Conservation (phyloP, 1,140 invertebrate genomes). For the Dreissena rostriformis region DNA sequence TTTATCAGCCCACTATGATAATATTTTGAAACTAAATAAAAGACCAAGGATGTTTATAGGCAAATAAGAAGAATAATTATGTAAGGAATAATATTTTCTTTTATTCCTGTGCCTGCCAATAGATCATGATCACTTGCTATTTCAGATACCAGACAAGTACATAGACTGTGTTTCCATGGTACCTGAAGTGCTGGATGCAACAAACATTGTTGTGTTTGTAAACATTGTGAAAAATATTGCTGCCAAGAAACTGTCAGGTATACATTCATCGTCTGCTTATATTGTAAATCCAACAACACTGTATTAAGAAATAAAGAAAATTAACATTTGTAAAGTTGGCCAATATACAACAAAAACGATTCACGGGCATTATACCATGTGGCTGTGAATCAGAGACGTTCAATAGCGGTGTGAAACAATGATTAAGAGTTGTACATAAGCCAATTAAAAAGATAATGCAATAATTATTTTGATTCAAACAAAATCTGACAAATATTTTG, state of each 20-base stretch:
- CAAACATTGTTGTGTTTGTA: conserved; percentile 73
- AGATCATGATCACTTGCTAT: not conserved
- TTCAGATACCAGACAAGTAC: conserved; percentile 76
- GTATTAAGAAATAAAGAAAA: too few relatives aligned
- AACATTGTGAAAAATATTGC: conserved; percentile 73
- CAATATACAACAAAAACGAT: too few relatives aligned
- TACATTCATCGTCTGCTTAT: not conserved
- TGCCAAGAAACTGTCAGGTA: conserved; percentile 66
- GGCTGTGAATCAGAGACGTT: too few relatives aligned
- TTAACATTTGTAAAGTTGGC: too few relatives aligned
- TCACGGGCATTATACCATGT: too few relatives aligned
- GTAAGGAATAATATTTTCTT: not conserved
- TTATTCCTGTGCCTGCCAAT: not conserved
- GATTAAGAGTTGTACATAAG: too few relatives aligned
- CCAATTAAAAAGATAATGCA: too few relatives aligned
- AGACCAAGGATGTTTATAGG: not conserved
- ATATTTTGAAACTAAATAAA: not conserved
- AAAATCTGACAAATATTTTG: too few relatives aligned
- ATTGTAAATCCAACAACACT: too few relatives aligned
- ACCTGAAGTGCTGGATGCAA: conserved; percentile 69
- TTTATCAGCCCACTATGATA: not conserved
- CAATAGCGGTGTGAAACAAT: too few relatives aligned
- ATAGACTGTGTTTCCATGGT: conserved; percentile 71
- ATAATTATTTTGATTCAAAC: too few relatives aligned
- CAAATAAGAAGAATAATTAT: not conserved